phyloP scores from a whole-genome alignment of 2,888 invertebrate species.

The Brenthis daphne region DNA sequence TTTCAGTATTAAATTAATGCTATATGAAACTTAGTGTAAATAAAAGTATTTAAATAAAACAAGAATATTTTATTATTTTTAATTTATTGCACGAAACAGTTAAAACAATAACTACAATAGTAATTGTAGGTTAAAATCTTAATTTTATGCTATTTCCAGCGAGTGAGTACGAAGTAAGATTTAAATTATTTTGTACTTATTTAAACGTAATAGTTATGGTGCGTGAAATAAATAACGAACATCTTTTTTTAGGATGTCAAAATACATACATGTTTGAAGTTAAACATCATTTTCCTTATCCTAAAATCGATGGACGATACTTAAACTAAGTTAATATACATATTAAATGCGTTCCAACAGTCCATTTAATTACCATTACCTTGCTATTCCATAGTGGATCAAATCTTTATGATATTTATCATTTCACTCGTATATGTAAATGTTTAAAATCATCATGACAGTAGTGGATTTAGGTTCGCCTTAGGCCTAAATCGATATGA shows the following conservation, averaged over 20 bases:
- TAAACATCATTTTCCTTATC: neutral
- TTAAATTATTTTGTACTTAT: conserved; percentile 14
- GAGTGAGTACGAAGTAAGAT: neutral
- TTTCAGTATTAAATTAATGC: no score
- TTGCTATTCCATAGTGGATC: neutral
- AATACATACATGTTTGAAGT: neutral
- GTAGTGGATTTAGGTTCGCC: no score
- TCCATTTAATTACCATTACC: conserved; percentile 7
- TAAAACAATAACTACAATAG: conserved; percentile 3
- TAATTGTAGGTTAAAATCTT: neutral
- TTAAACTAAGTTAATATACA: conserved; percentile 3
- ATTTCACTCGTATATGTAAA: neutral
- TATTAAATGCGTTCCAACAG: conserved; percentile 6
- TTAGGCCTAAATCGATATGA: no score
- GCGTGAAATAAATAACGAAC: neutral
- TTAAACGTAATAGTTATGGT: neutral
- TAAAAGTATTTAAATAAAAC: neutral
- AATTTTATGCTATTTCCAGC: neutral
- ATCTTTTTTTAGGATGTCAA: neutral
- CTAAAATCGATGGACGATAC: neutral
- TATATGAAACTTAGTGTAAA: no score
- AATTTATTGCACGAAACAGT: conserved; percentile 17
- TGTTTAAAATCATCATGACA: neutral
- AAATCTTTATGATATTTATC: no score
- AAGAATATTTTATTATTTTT: neutral